Conservation (phyloP, 2,113 vertebrate genomes). For the Globicephala melas region DNA sequence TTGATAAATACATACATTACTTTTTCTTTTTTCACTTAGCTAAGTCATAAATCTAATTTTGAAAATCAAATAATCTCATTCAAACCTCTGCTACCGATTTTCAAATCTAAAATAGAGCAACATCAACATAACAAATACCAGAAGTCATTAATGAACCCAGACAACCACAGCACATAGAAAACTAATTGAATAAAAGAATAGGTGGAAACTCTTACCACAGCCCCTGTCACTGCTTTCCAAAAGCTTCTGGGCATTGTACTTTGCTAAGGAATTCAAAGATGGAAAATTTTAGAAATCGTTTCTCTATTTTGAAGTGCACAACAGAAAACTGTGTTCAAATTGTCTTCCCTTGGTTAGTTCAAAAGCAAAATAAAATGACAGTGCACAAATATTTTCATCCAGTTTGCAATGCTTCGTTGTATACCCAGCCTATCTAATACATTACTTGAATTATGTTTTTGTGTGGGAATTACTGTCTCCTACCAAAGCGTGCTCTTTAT, state of each 20-base stretch:
- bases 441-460: constrained; percentile 69
- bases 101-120: background rate
- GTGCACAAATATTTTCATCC: constrained; percentile 40
- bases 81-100: constrained; percentile 11
- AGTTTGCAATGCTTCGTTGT: background rate
- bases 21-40: constrained; percentile 15
- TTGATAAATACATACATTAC: background rate
- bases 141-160: background rate
- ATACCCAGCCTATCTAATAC: constrained; percentile 62
- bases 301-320: constrained; percentile 54
- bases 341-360: constrained; percentile 36
- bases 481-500: constrained; percentile 73
- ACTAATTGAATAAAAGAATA: constrained; percentile 23
- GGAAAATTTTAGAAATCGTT: constrained; percentile 23
- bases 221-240: constrained; percentile 83
- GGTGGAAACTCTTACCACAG: constrained; percentile 80
- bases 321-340: constrained; percentile 42
- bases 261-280: constrained; percentile 40
- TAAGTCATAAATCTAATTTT: constrained; percentile 42
- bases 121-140: background rate
- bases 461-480: constrained; percentile 74
- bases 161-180: background rate
- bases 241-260: constrained; percentile 82
- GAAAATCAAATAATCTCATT: constrained; percentile 38
- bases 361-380: constrained; percentile 58